These are phyloP conservation scores for Sterrhoptilus dennistouni DNA, from an alignment of 2,113 vertebrate genomes.

Conservation along the genomic window DNA sequence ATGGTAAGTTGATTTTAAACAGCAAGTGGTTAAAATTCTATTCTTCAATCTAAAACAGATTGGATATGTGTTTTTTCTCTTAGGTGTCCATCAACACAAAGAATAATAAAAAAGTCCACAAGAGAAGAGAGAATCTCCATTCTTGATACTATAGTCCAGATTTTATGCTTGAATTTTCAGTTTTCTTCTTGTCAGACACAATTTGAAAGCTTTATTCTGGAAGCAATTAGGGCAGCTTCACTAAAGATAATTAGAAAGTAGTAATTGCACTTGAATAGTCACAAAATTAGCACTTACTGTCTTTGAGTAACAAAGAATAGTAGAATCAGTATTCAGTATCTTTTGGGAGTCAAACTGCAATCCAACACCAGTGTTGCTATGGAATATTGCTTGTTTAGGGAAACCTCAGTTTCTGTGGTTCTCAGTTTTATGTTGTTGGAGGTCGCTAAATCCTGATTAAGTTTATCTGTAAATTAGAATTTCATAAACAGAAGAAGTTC, in stretches of 20 bases:
- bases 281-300: neutral
- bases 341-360: neutral
- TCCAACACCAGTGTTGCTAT: neutral
- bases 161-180: neutral
- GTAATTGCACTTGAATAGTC: neutral
- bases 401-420: neutral
- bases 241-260: neutral
- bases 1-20: neutral
- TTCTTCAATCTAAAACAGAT: neutral
- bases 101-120: neutral
- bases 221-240: neutral
- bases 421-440: neutral
- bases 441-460: neutral
- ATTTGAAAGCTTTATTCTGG: neutral
- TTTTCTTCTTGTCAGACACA: neutral
- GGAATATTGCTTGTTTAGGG: neutral
- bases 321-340: neutral
- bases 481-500: neutral
- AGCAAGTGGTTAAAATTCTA: neutral
- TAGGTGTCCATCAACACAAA: neutral
- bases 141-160: neutral
- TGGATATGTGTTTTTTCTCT: accelerated
- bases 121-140: neutral
- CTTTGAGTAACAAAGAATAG: neutral
- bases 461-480: neutral